These are phyloP conservation scores for Benitochromis conjunctus DNA, from an alignment of 2,113 vertebrate species.

Conservation along the genomic window DNA sequence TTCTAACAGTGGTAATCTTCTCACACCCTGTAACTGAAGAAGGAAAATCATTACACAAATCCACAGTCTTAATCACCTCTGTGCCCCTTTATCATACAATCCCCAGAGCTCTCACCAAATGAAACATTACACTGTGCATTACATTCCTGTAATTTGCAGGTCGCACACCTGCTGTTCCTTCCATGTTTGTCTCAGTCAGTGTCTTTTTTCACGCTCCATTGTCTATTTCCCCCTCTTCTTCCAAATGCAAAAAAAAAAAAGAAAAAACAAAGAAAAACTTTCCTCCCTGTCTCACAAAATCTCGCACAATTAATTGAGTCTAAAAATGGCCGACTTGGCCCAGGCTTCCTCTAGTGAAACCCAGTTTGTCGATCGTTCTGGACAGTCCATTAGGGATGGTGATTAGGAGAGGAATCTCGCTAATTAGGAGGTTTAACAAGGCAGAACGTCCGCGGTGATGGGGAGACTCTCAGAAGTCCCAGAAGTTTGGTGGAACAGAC, in stretches of 20 bases:
- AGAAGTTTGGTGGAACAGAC: slow-evolving; percentile 16
- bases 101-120: slow-evolving; percentile 9
- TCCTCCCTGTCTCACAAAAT: not conserved
- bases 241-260: not conserved
- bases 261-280: not conserved
- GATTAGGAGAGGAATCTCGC: slow-evolving; percentile 44
- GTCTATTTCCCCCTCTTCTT: not conserved
- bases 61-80: slow-evolving; percentile 37
- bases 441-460: slow-evolving; percentile 4
- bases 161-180: not conserved
- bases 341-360: slow-evolving; percentile 20
- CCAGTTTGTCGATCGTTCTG: slow-evolving; percentile 25
- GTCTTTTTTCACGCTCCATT: not conserved
- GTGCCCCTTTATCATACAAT: slow-evolving; percentile 21
- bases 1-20: not conserved
- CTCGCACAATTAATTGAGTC: slow-evolving; percentile 20
- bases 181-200: not conserved
- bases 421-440: slow-evolving; percentile 57
- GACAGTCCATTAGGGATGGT: slow-evolving; percentile 47
- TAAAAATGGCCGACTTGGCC: slow-evolving; percentile 35
- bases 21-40: not conserved
- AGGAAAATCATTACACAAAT: slow-evolving; percentile 44
- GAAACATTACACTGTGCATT: slow-evolving; percentile 31
- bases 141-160: slow-evolving; percentile 26
- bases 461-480: not conserved